Percentiles rank a stretch among this genome's conserved stretches.
Conservation (phyloP, 2,797 vertebrate species). For the Enteromius paludinosus region DNA sequence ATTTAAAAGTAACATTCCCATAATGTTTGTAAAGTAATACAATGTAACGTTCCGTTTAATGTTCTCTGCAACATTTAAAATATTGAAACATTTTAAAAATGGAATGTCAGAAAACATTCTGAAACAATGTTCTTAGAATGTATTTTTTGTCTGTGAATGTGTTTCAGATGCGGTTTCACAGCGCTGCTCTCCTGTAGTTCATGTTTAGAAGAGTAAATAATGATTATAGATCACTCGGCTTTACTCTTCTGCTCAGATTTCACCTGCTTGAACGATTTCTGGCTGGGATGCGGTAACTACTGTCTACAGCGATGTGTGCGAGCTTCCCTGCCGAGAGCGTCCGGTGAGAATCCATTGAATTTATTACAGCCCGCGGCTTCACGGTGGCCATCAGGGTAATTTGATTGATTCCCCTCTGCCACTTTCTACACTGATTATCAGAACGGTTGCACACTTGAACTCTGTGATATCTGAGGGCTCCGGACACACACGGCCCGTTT, state of each 20-base stretch:
- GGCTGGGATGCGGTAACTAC: conserved; percentile 15
- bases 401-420: conserved; percentile 33
- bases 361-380: conserved; percentile 31
- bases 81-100: not conserved
- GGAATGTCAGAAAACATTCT: not conserved
- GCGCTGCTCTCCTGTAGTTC: not conserved
- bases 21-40: not conserved
- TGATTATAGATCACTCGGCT: conserved; percentile 1
- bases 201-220: conserved; percentile 15
- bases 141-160: not conserved
- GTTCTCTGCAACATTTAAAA: not conserved
- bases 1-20: not conserved
- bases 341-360: conserved; percentile 22
- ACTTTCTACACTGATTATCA: conserved; percentile 4
- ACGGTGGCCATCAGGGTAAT: conserved; percentile 16
- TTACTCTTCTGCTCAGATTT: conserved; percentile 7
- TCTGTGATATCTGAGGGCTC: not conserved
- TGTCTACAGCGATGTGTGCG: conserved; percentile 4
- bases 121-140: not conserved
- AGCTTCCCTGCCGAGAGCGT: conserved; percentile 17
- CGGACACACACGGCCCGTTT: not conserved
- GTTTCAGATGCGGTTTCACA: not conserved
- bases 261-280: not conserved
- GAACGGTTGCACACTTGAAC: conserved; percentile 14
- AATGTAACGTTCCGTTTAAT: not conserved